A percentile compares a stretch with the other conserved stretches of the same genome.
Conservation (phyloP, 2,888 invertebrate species). For the Lasius fuliginosus region DNA sequence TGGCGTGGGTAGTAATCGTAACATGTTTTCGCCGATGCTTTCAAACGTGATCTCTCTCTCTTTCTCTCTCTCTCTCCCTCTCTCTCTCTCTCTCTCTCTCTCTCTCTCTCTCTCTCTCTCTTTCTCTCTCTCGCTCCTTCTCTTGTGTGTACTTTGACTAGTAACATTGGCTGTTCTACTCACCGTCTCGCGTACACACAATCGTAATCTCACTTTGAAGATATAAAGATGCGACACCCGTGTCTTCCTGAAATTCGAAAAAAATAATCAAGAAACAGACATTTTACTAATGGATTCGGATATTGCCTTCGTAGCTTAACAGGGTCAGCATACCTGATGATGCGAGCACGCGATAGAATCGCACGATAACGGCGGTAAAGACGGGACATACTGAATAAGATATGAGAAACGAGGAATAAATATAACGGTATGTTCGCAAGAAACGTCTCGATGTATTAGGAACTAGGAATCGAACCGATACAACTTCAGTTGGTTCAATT, state of each 20-base stretch:
- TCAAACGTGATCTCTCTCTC: conserved; percentile 19
- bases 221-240: neutral
- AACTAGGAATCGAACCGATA: neutral
- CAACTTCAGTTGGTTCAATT: conserved; percentile 2
- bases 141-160: neutral
- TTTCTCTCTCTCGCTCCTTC: too few relatives aligned
- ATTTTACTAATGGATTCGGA: neutral
- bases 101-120: too few relatives aligned
- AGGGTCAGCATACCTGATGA: neutral
- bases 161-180: neutral
- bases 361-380: neutral
- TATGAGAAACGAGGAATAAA: conserved; percentile 29
- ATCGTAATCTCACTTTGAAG: neutral
- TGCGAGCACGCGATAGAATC: neutral
- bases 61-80: too few relatives aligned
- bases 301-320: neutral
- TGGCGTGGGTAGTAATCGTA: neutral
- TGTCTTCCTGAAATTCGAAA: neutral
- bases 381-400: conserved; percentile 32
- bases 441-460: conserved; percentile 13
- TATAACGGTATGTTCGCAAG: conserved; percentile 27
- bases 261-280: too few relatives aligned
- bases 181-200: neutral
- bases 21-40: conserved; percentile 13
- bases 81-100: neutral